Percentiles rank a stretch among this genome's conserved stretches.
Conservation (phyloP, 2,797 vertebrate genomes). For the Hybognathus amarus region DNA sequence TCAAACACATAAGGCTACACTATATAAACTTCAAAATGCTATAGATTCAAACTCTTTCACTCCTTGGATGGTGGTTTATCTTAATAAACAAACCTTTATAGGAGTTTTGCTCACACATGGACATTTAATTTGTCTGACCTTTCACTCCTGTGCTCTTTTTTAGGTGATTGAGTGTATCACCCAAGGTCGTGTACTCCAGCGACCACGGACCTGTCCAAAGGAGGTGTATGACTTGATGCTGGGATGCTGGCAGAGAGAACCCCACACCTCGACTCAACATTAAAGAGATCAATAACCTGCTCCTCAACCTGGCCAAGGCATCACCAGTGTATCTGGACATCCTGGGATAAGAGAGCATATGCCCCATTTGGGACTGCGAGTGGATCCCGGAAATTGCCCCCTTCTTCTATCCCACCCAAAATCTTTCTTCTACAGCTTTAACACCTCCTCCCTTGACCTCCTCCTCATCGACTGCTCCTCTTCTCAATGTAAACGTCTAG, state of each 20-base stretch:
- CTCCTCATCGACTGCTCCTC: neutral
- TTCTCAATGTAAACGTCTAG: neutral
- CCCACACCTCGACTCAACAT: conserved; percentile 98
- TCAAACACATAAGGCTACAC: neutral
- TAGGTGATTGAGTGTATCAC: conserved; percentile 99
- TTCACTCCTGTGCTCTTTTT: conserved; percentile 16
- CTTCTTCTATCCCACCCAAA: conserved; percentile 10
- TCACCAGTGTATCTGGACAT: conserved; percentile 99
- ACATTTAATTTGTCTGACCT: neutral
- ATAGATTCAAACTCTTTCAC: neutral
- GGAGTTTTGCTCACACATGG: neutral
- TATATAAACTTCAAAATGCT: neutral
- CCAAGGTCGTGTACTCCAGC: conserved; percentile 95
- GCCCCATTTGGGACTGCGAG: conserved; percentile 30
- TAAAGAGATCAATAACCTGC: conserved; percentile 94
- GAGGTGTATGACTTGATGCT: conserved; percentile 93
- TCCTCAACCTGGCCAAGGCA: conserved; percentile 96
- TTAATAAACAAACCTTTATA: neutral
- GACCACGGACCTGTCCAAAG: conserved; percentile 94
- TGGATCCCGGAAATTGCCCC: conserved; percentile 34
- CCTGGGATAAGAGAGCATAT: conserved; percentile 85
- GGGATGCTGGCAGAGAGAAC: conserved; percentile 90
- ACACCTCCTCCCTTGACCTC: conserved; percentile 31
- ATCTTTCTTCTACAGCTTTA: conserved; percentile 34
- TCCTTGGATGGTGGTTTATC: neutral